Evolutionary conservation across 2,113 vertebrate species (phyloP), one percentile per base, ranked within the genome.

Genomic region (Varanus salvator): DNA sequence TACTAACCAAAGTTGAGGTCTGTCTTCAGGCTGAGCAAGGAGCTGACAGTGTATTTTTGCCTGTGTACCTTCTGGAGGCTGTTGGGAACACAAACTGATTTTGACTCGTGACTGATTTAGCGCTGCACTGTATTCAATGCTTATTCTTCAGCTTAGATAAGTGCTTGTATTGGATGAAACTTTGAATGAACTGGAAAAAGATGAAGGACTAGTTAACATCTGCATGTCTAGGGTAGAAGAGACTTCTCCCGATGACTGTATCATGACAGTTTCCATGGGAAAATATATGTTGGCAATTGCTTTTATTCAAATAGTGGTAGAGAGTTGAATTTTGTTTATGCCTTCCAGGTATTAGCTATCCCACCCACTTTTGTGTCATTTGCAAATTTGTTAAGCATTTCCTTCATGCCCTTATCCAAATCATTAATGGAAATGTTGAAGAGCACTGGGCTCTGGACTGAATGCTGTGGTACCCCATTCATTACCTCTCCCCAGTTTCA

Each of bases 61-160:
- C 25, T 81, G 80, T 54, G n/a, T 57, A 31, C 80, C 52, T 57
- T 11, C 52, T 57, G 31, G 57, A 81, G 57, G 57, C 7, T 31
- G 52, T 52, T 57, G 57, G 52, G 80, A 81, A 52, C 80, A 81
- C 31, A 57, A 81, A 57, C 80, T 81, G 52, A 9, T n/a, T 80
- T 80, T 57, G 54, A 31, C 29, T n/a, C 80, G 29, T 15, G 31
- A 81, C 80, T 81, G 52, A 81, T 57, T 57, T 81, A 81, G 57
- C n/a, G 57, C 57, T n/a, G 31, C 57, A 54, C 48, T 31, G 50
- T 29, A n/a, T 81, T 80, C 57, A 57, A 27, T 57, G 80, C 57
- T 81, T 81, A 81, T 81, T 81, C 19, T 81, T 81, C 52, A 81
- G 52, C n/a, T 81, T 52, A 57, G 19, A 81, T 81, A 34, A 44